Conservation (phyloP, 2,113 vertebrate genomes). For the Cebidichthys violaceus region DNA sequence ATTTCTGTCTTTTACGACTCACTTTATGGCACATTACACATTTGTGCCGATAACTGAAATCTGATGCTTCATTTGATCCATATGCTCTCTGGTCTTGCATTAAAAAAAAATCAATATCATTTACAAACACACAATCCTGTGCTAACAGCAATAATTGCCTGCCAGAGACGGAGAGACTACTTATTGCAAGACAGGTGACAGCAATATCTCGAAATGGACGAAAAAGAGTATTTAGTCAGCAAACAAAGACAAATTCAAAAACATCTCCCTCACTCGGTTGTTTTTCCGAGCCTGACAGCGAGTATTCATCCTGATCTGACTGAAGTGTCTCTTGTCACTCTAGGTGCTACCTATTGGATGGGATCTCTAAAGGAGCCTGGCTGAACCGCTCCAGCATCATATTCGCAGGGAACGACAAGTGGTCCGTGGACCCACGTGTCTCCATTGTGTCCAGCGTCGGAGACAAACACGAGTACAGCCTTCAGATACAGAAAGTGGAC, state of each 20-base stretch:
- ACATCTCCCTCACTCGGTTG: background rate
- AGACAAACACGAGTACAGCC: slow-evolving; percentile 94
- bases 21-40: slow-evolving; percentile 2
- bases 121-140: background rate
- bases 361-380: slow-evolving; percentile 97
- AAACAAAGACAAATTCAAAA: background rate
- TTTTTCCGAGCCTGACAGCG: background rate
- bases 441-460: slow-evolving; percentile 91
- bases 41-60: background rate
- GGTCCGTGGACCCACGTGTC: slow-evolving; percentile 97
- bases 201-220: no score
- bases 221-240: background rate
- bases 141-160: background rate
- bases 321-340: slow-evolving; percentile 30
- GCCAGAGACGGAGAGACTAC: background rate
- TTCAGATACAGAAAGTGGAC: slow-evolving; percentile 99
- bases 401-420: slow-evolving; percentile 96
- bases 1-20: slow-evolving; percentile 12
- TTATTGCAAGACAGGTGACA: background rate
- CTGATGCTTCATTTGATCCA: background rate
- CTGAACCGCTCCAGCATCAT: slow-evolving; percentile 98
- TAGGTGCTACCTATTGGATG: slow-evolving; percentile 98
- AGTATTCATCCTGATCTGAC: slow-evolving; percentile 28
- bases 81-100: background rate
- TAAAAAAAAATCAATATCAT: background rate